Conservation (phyloP, 53 echinoderm and acorn worm species). For the Holothuria leucospilota region DNA sequence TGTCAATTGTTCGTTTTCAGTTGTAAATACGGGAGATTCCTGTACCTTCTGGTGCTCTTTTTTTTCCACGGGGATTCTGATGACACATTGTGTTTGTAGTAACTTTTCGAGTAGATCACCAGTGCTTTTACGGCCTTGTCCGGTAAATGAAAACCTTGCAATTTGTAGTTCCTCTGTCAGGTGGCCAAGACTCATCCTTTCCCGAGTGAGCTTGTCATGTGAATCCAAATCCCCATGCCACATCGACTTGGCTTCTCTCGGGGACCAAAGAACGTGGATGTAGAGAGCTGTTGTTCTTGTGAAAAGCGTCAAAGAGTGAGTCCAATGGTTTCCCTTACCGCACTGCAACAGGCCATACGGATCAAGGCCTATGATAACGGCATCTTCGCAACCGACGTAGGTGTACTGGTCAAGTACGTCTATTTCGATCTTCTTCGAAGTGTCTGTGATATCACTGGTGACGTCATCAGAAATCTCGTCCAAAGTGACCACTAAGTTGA, state of each 20-base stretch:
- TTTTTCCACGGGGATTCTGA: neutral
- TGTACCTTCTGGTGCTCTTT: too few species aligned
- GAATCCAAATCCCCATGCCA: slow-evolving; percentile 34
- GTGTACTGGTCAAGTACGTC: slow-evolving; percentile 19
- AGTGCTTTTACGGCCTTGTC: slow-evolving; percentile 8
- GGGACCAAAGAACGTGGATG: slow-evolving; percentile 4
- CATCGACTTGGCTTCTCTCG: neutral
- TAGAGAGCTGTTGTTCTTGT: slow-evolving; percentile 16
- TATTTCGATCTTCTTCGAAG: neutral
- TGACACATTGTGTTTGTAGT: slow-evolving; percentile 1
- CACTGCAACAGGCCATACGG: slow-evolving; percentile 24
- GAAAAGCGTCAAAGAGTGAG: slow-evolving; percentile 4
- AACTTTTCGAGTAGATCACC: slow-evolving; percentile 13
- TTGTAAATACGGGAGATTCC: too few species aligned
- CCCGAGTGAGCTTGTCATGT: slow-evolving; percentile 3
- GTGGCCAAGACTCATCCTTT: neutral
- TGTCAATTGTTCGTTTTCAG: too few species aligned
- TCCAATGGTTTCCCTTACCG: slow-evolving; percentile 22
- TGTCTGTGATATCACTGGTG: neutral
- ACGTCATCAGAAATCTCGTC: neutral
- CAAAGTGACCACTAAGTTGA: slow-evolving; percentile 1
- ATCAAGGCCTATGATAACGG: slow-evolving; percentile 14
- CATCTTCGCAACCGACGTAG: slow-evolving; percentile 16
- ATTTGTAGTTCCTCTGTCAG: neutral
- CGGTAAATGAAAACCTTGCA: slow-evolving; percentile 4